A percentile compares a stretch with the other conserved stretches of the same genome.
phyloP scores from a whole-genome alignment of 2,113 vertebrate genomes.

The Calyptomena viridis region DNA sequence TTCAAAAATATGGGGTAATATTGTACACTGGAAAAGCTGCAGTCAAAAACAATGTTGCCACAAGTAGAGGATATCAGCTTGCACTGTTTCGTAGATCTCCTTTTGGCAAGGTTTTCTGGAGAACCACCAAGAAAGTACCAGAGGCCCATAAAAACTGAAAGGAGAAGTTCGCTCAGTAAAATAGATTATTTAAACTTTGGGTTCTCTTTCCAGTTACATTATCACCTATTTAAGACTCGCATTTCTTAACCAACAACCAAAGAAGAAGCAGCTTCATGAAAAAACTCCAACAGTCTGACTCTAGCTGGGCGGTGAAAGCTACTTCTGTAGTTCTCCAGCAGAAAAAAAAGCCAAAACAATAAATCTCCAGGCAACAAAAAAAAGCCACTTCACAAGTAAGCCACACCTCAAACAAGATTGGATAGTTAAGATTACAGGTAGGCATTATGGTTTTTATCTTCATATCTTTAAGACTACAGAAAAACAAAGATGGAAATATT shows the following conservation, averaged over 20 bases:
- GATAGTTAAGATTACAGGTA: slow-evolving; percentile 32
- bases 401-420: slow-evolving; percentile 18
- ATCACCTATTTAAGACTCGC: neutral
- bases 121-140: neutral
- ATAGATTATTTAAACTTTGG: neutral
- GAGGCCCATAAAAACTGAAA: neutral
- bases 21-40: neutral
- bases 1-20: neutral
- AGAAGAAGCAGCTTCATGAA: neutral
- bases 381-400: slow-evolving; percentile 38
- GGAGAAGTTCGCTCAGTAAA: neutral
- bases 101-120: neutral
- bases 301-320: neutral
- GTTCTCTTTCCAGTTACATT: neutral
- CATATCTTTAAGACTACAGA: neutral
- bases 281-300: neutral
- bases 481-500: neutral
- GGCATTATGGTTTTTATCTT: slow-evolving; percentile 16
- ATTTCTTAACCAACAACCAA: neutral
- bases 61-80: neutral
- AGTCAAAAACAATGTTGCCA: neutral
- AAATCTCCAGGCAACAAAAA: neutral
- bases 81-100: neutral
- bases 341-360: neutral
- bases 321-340: neutral